Percentiles rank a stretch among this genome's conserved stretches.
Evolutionary conservation across 2,888 invertebrate species (phyloP).

Genomic region (Cephus rjabovi): DNA sequence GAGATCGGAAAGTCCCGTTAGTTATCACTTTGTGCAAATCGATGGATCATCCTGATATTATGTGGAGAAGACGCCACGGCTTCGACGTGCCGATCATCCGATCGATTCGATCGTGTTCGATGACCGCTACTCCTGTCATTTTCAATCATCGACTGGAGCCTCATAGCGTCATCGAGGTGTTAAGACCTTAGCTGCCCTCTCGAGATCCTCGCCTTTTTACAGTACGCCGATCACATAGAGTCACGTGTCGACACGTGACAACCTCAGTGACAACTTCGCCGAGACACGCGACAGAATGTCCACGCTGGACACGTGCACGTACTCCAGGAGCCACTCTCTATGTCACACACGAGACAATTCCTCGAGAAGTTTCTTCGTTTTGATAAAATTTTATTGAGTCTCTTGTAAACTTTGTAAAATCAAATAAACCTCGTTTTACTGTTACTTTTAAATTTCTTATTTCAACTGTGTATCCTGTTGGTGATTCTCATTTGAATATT

Average conservation of each 20-base stretch:
- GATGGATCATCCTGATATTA: not conserved
- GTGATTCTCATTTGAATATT: not conserved
- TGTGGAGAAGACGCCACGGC: not conserved
- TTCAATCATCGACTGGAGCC: not conserved
- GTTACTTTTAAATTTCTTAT: not conserved
- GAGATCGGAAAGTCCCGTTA: not conserved
- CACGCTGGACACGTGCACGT: constrained; percentile 26
- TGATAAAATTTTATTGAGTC: not conserved
- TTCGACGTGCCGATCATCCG: constrained; percentile 17
- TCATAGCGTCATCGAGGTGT: not conserved
- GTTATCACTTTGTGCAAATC: not conserved
- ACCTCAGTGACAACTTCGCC: constrained; percentile 10
- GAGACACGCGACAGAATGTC: constrained; percentile 8
- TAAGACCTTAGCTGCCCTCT: not conserved
- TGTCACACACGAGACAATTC: not conserved
- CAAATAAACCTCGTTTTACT: not conserved
- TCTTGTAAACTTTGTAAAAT: not conserved
- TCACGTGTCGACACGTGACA: constrained; percentile 22
- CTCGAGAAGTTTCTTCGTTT: not conserved
- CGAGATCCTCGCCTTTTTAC: not conserved
- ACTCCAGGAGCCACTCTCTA: not conserved
- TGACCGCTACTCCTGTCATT: not conserved
- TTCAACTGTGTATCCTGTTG: not conserved
- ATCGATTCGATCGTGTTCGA: constrained; percentile 12
- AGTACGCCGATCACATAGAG: constrained; percentile 16